Conservation (phyloP, 2,888 invertebrate species). For the Caenorhabditis japonica region DNA sequence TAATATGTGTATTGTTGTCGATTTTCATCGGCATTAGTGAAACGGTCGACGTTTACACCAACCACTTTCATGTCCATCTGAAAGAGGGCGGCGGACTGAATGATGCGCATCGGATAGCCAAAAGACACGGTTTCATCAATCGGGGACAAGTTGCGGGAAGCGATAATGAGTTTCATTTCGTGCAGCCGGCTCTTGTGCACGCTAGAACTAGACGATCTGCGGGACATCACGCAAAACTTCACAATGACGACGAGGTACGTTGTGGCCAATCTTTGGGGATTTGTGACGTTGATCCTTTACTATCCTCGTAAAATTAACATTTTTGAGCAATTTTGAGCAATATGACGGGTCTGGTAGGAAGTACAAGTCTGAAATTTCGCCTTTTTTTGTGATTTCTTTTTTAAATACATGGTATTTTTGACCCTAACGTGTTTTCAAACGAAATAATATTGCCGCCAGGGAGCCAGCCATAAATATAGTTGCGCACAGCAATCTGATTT, state of each 20-base stretch:
- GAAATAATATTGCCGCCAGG: too few species aligned
- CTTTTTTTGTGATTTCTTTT: too few species aligned
- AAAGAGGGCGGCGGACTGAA: conserved; percentile 79
- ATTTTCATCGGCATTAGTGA: conserved; percentile 44
- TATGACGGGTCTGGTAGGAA: too few species aligned
- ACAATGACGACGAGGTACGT: conserved; percentile 89
- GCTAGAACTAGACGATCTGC: conserved; percentile 90
- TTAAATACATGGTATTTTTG: too few species aligned
- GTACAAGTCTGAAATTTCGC: too few species aligned
- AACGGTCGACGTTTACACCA: conserved; percentile 86
- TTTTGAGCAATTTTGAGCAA: too few species aligned
- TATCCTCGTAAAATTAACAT: too few species aligned
- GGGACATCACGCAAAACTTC: conserved; percentile 88
- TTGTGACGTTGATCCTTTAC: not conserved
- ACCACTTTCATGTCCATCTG: conserved; percentile 89
- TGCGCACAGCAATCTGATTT: too few species aligned
- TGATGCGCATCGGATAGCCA: conserved; percentile 86
- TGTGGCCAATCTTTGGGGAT: conserved; percentile 1
- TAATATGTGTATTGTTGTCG: conserved; percentile 53
- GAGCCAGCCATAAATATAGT: too few species aligned
- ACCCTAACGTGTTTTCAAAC: too few species aligned
- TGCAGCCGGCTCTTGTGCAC: conserved; percentile 90
- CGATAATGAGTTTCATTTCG: conserved; percentile 91
- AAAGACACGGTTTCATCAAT: conserved; percentile 92
- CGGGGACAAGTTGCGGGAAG: conserved; percentile 93